Percentiles rank a stretch among this genome's conserved stretches.
These are phyloP conservation scores for Hippocampus barbouri DNA, from an alignment of 2,113 vertebrate genomes.

Conservation along the genomic window DNA sequence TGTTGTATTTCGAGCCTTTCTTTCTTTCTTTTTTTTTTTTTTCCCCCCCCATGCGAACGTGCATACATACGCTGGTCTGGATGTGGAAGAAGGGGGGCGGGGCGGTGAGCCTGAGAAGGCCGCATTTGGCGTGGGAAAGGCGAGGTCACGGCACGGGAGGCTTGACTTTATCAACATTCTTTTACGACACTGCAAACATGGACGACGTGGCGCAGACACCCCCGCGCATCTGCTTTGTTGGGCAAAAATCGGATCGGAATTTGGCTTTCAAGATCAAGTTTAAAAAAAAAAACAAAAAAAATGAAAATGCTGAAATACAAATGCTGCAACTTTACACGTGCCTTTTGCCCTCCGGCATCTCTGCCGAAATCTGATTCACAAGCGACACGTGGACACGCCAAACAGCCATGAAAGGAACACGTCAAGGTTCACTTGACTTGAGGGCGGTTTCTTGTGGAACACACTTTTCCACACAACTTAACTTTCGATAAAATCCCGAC, in stretches of 20 bases:
- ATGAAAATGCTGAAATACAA: too few species aligned
- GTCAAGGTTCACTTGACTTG: background rate
- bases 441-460: conserved; percentile 11
- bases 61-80: conserved; percentile 15
- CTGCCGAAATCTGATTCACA: background rate
- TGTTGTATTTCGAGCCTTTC: conserved; percentile 42
- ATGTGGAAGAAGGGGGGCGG: background rate
- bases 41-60: conserved; percentile 7
- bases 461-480: conserved; percentile 10
- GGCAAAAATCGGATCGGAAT: conserved; percentile 9
- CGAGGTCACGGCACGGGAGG: conserved; percentile 42
- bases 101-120: conserved; percentile 38
- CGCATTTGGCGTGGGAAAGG: conserved; percentile 69
- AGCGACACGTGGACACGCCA: too few species aligned
- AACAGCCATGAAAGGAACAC: too few species aligned
- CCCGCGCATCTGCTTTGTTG: conserved; percentile 21
- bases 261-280: background rate
- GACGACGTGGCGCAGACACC: conserved; percentile 11
- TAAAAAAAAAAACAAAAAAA: too few species aligned
- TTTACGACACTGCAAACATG: conserved; percentile 38
- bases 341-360: too few species aligned
- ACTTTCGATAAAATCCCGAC: conserved; percentile 39
- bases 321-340: too few species aligned
- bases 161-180: conserved; percentile 68
- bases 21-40: too few species aligned